Base-by-base conservation (phyloP, 1,140 invertebrate genomes). In the Latrodectus geometricus region DNA sequence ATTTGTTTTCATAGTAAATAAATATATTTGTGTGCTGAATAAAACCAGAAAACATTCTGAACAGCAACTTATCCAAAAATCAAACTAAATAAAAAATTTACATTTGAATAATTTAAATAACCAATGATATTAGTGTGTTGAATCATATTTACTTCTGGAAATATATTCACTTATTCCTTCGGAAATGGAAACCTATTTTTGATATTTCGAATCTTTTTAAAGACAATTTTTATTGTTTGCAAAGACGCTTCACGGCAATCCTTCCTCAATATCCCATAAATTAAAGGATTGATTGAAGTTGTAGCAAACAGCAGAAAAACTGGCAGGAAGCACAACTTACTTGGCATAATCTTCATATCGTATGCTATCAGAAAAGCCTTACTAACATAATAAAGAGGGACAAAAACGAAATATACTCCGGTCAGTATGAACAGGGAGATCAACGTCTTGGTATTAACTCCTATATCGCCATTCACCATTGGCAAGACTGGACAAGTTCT, bases 251-350 rank as follows among this genome's bases (percentile, higher is more conserved):
- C 17, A 14, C 82, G 35, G 11, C 76, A 73, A 23, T 84, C 82
- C 21, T 49, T 75, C 4, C 72, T 56, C 48, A 84, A 23, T 66
- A 84, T 61, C 12, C 21, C 35, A 12, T 84, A 84, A 66, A 84
- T 76, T 8, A 84, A 54, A 5, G 82, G 82, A 84, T 84, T 84
- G 8, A 84, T 8, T 21, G 73, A 61, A 0, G 72, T 23, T 15
- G 82, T 48, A 4, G 65, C 20, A 54, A 84, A 84, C 35, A 73
- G 65, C 14, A 76, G 11, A 0, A 21, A 4, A 17, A 76, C 21
- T 17, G 82, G 72, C 12, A 66, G 7, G 11, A 84, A 54, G 48
- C 61, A 73, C 1, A 68, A 48, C 17, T 50, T 20, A 15, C 23
- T 56, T 9, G 11, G 0, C 4, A 76, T 61, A 23, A 50, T 3